Evolutionary conservation across 1,140 invertebrate species (phyloP).

Genomic region (Rhizoglyphus robini): DNA sequence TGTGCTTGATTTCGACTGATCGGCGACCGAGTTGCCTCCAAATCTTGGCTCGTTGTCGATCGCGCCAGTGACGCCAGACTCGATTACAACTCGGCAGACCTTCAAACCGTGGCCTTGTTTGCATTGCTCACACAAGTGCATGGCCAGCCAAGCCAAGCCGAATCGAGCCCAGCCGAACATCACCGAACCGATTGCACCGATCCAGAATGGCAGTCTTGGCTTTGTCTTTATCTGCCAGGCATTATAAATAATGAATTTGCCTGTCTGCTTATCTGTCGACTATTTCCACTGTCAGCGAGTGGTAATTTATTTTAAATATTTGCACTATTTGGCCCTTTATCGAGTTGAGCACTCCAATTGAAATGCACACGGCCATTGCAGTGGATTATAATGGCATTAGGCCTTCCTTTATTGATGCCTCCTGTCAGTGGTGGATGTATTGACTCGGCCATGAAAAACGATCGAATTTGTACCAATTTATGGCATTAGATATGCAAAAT

Average conservation of each 20-base stretch:
- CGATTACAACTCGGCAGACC: too few species aligned
- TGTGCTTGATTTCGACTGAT: too few species aligned
- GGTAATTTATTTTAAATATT: slow-evolving; percentile 14
- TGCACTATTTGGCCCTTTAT: not conserved
- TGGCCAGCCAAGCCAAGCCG: too few species aligned
- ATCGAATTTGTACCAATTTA: not conserved
- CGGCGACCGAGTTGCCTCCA: too few species aligned
- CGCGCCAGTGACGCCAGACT: too few species aligned
- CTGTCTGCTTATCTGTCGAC: not conserved
- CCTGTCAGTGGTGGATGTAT: not conserved
- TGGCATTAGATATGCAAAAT: too few species aligned
- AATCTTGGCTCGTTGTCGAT: too few species aligned
- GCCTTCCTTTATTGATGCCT: not conserved
- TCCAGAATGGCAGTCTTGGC: too few species aligned
- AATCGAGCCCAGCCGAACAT: too few species aligned
- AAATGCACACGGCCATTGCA: not conserved
- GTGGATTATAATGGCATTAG: slow-evolving; percentile 9
- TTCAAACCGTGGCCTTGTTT: too few species aligned
- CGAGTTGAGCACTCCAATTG: not conserved
- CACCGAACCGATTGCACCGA: too few species aligned
- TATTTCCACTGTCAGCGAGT: not conserved
- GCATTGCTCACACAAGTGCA: too few species aligned
- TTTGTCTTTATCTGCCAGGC: not conserved
- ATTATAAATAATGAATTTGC: not conserved
- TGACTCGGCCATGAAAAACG: not conserved